A percentile compares a stretch with the other conserved stretches of the same genome.
Evolutionary conservation across 2,888 invertebrate species (phyloP).

Genomic region (Cinara cedri): DNA sequence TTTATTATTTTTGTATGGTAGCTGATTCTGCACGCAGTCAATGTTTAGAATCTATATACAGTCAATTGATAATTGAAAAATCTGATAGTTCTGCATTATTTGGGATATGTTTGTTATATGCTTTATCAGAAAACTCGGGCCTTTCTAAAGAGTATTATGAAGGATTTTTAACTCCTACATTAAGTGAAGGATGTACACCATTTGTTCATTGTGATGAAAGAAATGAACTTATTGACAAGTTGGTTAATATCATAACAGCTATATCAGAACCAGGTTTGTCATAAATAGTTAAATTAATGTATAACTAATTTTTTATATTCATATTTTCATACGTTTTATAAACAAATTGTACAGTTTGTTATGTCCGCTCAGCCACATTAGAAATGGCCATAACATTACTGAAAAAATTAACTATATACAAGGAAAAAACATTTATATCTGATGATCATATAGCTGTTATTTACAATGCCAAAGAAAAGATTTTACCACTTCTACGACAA

Average conservation of each 20-base stretch:
- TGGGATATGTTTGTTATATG: slow-evolving; percentile 88
- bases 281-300: slow-evolving; percentile 4
- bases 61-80: slow-evolving; percentile 68
- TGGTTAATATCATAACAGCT: slow-evolving; percentile 80
- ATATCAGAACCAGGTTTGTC: slow-evolving; percentile 84
- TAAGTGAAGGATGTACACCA: slow-evolving; percentile 58
- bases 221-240: slow-evolving; percentile 75
- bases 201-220: slow-evolving; percentile 44
- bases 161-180: slow-evolving; percentile 74
- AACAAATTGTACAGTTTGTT: slow-evolving; percentile 71
- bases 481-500: slow-evolving; percentile 83
- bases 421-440: slow-evolving; percentile 69
- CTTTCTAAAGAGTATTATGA: slow-evolving; percentile 69
- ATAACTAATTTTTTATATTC: slow-evolving; percentile 15
- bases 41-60: slow-evolving; percentile 71
- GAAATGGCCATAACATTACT: slow-evolving; percentile 86
- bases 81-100: slow-evolving; percentile 92
- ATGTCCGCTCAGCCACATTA: slow-evolving; percentile 88
- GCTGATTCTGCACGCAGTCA: slow-evolving; percentile 55
- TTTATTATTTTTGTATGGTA: slow-evolving; percentile 17
- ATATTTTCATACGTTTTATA: slow-evolving; percentile 28
- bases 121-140: slow-evolving; percentile 94
- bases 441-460: slow-evolving; percentile 70
- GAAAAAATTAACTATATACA: slow-evolving; percentile 70
- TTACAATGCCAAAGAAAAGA: slow-evolving; percentile 72